Percentiles rank a stretch among this genome's conserved stretches.
Conservation (phyloP, 2,888 invertebrate species). For the Unio delphinus region DNA sequence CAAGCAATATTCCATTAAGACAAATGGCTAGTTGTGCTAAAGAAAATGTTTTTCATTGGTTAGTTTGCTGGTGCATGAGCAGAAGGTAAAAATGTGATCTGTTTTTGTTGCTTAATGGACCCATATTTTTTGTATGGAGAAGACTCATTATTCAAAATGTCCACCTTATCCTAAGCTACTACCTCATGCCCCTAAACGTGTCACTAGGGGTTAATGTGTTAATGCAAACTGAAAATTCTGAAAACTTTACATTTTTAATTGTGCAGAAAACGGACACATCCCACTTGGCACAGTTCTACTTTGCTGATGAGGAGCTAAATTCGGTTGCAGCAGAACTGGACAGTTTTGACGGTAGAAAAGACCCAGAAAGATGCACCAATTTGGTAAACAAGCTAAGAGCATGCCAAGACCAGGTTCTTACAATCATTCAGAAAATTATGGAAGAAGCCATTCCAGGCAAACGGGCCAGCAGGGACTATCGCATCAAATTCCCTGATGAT, state of each 20-base stretch:
- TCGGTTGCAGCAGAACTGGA: slow-evolving; percentile 96
- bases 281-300: slow-evolving; percentile 95
- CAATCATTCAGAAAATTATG: slow-evolving; percentile 95
- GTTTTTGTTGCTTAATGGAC: too few relatives aligned
- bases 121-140: too few relatives aligned
- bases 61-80: too few relatives aligned
- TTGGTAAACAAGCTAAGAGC: slow-evolving; percentile 91
- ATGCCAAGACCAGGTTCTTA: slow-evolving; percentile 85
- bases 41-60: too few relatives aligned
- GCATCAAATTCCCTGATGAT: slow-evolving; percentile 99
- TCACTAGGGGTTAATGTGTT: too few relatives aligned
- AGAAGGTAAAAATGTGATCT: too few relatives aligned
- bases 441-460: slow-evolving; percentile 89
- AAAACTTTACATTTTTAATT: neutral
- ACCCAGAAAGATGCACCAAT: slow-evolving; percentile 95
- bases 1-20: too few relatives aligned
- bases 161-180: too few relatives aligned
- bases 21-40: too few relatives aligned
- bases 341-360: slow-evolving; percentile 98
- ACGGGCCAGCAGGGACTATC: slow-evolving; percentile 92
- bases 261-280: slow-evolving; percentile 81
- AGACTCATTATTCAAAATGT: too few relatives aligned
- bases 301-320: slow-evolving; percentile 96
- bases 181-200: too few relatives aligned
- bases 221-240: neutral